These are phyloP conservation scores for Meteorus cinctellus DNA, from an alignment of 2,888 invertebrate genomes.

Conservation along the genomic window DNA sequence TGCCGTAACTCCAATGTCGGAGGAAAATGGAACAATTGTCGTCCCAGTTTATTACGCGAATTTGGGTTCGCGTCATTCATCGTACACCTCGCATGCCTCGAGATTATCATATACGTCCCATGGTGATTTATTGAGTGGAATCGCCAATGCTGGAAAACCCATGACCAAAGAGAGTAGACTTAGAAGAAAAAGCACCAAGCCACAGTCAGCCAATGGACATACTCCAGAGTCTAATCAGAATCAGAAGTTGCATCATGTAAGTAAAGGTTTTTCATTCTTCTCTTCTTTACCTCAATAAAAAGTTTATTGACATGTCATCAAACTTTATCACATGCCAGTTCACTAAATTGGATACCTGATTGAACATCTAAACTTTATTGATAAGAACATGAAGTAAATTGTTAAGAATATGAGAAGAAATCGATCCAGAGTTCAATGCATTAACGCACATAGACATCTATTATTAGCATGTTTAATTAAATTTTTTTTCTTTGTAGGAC, in stretches of 20 bases:
- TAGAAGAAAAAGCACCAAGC: conserved; percentile 82
- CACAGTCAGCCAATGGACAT: conserved; percentile 75
- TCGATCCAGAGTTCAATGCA: too few relatives aligned
- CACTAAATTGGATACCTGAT: background rate
- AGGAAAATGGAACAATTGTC: conserved; percentile 96
- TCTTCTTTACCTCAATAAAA: background rate
- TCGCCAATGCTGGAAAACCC: conserved; percentile 77
- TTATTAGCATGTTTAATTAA: conserved; percentile 30
- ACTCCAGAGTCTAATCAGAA: conserved; percentile 79
- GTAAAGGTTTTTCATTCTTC: conserved; percentile 50
- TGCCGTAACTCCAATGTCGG: conserved; percentile 98
- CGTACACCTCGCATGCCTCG: conserved; percentile 96
- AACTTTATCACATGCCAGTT: too few relatives aligned
- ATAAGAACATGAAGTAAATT: too few relatives aligned
- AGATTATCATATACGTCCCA: conserved; percentile 95
- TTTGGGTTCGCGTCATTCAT: conserved; percentile 91
- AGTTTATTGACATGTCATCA: conserved; percentile 14
- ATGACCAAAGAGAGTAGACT: conserved; percentile 92
- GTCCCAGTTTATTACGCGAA: conserved; percentile 93
- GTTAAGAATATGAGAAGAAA: too few relatives aligned
- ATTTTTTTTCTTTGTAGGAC: conserved; percentile 76
- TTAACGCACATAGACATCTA: too few relatives aligned
- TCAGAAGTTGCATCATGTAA: conserved; percentile 76
- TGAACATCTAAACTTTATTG: conserved; percentile 15
- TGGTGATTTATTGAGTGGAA: conserved; percentile 88